A percentile compares a stretch with the other conserved stretches of the same genome.
Evolutionary conservation across 2,113 vertebrate species (phyloP).

Genomic region (Protobothrops mucrosquamatus): DNA sequence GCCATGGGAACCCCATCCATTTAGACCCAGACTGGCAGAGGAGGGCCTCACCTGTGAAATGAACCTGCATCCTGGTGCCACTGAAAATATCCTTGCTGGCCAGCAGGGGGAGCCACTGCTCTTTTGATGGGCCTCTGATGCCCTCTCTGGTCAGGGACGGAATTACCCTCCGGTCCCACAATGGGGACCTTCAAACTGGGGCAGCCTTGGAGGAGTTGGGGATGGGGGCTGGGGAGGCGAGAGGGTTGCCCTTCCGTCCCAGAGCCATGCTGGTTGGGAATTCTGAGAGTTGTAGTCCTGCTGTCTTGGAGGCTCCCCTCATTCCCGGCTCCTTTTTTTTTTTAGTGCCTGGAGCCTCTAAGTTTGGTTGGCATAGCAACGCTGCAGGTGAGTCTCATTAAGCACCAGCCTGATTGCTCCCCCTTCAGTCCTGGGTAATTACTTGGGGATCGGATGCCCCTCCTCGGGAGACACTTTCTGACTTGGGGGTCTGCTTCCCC

Average conservation of each 20-base stretch:
- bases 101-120: background rate
- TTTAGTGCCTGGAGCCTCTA: slow-evolving; percentile 48
- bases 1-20: background rate
- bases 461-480: slow-evolving; percentile 82
- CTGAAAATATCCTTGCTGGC: background rate
- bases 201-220: background rate
- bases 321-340: background rate
- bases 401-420: slow-evolving; percentile 96
- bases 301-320: background rate
- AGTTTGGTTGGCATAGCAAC: slow-evolving; percentile 81
- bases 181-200: background rate
- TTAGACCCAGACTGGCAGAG: background rate
- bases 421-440: slow-evolving; percentile 97
- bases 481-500: slow-evolving; percentile 41
- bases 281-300: background rate
- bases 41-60: background rate
- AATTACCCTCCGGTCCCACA: background rate
- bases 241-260: background rate
- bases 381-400: slow-evolving; percentile 88
- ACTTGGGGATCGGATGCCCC: slow-evolving; percentile 96
- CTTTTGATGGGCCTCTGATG: background rate
- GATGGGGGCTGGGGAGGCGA: background rate
- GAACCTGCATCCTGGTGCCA: background rate
- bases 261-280: background rate
- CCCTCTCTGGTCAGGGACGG: background rate